Percentiles rank a stretch among this genome's conserved stretches.
Conservation (phyloP, 2,797 vertebrate genomes). For the Trematomus bernacchii region DNA sequence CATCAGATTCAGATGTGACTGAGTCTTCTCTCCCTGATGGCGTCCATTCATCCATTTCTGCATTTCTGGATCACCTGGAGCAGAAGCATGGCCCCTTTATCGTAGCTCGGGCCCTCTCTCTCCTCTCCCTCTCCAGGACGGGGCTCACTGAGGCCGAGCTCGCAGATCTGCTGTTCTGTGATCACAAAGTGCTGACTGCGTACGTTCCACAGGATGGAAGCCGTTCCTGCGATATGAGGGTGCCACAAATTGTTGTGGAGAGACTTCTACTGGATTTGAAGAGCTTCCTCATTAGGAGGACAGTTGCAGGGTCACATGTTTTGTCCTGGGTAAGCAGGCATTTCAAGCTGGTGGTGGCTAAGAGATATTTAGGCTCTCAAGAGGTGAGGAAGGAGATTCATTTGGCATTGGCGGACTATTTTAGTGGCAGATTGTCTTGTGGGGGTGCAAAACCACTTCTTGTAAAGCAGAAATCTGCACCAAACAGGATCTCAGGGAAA, state of each 20-base stretch:
- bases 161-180: conserved; percentile 80
- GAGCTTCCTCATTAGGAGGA: conserved; percentile 76
- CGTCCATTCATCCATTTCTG: conserved; percentile 81
- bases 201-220: conserved; percentile 32
- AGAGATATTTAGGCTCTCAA: conserved; percentile 72
- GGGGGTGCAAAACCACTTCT: conserved; percentile 68
- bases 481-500: conserved; percentile 1
- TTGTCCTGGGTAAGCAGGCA: conserved; percentile 85
- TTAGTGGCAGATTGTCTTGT: conserved; percentile 71
- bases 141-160: conserved; percentile 85
- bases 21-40: conserved; percentile 75
- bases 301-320: conserved; percentile 65
- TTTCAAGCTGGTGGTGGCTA: conserved; percentile 80
- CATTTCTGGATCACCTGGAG: conserved; percentile 82
- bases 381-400: conserved; percentile 69
- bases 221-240: conserved; percentile 46
- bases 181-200: conserved; percentile 61
- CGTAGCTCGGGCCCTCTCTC: conserved; percentile 74
- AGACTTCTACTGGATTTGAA: conserved; percentile 82
- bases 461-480: conserved; percentile 18
- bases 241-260: conserved; percentile 80
- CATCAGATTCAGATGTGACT: conserved; percentile 78
- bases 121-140: conserved; percentile 79
- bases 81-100: conserved; percentile 78
- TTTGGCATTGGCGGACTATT: conserved; percentile 81